These are phyloP conservation scores for Podargus strigoides DNA, from an alignment of 2,797 vertebrate genomes.

Conservation along the genomic window DNA sequence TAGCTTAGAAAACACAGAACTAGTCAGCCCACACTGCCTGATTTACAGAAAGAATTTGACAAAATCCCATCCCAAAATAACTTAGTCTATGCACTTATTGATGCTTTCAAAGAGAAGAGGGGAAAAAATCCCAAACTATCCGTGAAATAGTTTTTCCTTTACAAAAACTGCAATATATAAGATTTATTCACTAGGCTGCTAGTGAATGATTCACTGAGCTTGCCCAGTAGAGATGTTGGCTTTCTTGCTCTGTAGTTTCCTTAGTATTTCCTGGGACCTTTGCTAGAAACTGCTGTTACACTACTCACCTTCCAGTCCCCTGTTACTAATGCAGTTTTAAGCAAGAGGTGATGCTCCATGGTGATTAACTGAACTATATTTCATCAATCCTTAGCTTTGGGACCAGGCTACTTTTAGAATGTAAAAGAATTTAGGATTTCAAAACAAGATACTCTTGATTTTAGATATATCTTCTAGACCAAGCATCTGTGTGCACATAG, in stretches of 20 bases:
- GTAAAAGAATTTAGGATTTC: background rate
- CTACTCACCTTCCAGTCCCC: background rate
- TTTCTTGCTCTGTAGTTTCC: background rate
- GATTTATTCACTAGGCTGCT: background rate
- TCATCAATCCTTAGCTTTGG: background rate
- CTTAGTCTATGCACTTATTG: background rate
- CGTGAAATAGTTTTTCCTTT: background rate
- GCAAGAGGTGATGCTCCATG: background rate
- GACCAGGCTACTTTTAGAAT: background rate
- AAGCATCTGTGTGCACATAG: background rate
- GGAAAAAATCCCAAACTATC: background rate
- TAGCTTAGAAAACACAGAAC: background rate
- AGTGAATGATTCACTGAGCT: background rate
- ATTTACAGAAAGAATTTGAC: background rate
- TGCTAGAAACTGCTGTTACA: background rate
- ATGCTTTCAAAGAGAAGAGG: background rate
- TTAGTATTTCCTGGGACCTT: background rate
- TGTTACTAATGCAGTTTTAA: background rate
- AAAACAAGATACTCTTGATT: background rate
- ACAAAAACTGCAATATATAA: background rate
- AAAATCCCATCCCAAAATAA: background rate
- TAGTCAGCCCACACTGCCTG: background rate
- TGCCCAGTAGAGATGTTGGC: background rate
- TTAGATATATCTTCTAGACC: background rate
- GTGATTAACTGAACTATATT: background rate